A percentile compares a stretch with the other conserved stretches of the same genome.
Evolutionary conservation across 2,113 vertebrate genomes (phyloP).

Genomic region (Vidua chalybeata): DNA sequence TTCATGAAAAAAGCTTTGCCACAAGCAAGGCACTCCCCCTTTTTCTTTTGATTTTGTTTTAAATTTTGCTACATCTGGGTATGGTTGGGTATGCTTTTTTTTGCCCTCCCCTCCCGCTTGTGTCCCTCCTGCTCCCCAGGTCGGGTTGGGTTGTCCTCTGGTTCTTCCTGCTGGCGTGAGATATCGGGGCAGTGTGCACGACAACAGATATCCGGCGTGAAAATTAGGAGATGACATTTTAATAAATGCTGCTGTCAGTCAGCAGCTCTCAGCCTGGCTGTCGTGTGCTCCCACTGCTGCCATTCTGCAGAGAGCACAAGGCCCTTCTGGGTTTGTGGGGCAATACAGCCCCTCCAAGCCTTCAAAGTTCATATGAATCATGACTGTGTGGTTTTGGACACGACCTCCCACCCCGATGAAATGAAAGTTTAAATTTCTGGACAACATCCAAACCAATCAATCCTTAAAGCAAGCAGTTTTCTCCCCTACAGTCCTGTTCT

Average conservation of each 20-base stretch:
- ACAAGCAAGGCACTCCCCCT: background rate
- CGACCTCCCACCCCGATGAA: background rate
- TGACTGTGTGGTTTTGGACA: background rate
- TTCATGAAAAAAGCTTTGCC: too few species aligned
- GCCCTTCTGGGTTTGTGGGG: background rate
- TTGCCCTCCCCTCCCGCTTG: background rate
- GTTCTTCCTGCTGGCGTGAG: background rate
- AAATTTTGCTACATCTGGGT: background rate
- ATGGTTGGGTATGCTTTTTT: background rate
- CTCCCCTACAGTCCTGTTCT: background rate
- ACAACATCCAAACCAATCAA: background rate
- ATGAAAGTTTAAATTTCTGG: background rate
- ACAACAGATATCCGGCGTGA: slow-evolving; percentile 19
- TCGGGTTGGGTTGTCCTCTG: background rate
- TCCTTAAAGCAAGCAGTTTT: background rate
- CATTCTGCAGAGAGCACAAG: slow-evolving; percentile 21
- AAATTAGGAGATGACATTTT: slow-evolving; percentile 60
- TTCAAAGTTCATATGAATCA: background rate
- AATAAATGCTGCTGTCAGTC: slow-evolving; percentile 56
- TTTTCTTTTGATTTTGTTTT: background rate
- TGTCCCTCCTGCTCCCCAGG: background rate
- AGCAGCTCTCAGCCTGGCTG: background rate
- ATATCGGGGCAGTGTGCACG: background rate
- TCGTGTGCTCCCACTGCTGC: background rate
- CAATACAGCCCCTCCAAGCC: background rate